Evolutionary conservation across 2,888 invertebrate species (phyloP).

Genomic region (Drosophila mayaguana): DNA sequence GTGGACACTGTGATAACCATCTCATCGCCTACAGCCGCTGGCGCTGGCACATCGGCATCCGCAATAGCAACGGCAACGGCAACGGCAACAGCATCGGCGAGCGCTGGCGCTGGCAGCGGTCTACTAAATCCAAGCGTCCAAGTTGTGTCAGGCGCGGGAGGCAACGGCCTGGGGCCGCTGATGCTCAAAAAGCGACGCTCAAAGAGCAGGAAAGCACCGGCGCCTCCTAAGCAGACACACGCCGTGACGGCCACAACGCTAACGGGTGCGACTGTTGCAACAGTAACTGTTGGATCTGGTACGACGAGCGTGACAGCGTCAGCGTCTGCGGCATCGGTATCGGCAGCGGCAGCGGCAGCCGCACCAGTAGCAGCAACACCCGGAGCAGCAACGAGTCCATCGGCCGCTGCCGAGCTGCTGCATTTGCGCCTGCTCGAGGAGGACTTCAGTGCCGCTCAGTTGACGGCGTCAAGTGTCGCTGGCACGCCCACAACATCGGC

Average conservation of each 20-base stretch:
- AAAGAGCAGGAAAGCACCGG: constrained; percentile 87
- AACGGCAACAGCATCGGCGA: constrained; percentile 51
- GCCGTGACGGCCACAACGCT: constrained; percentile 64
- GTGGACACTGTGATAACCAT: constrained; percentile 84
- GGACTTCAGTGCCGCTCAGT: constrained; percentile 68
- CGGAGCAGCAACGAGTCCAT: constrained; percentile 33
- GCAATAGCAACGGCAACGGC: constrained; percentile 39
- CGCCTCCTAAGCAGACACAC: constrained; percentile 85
- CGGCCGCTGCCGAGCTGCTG: constrained; percentile 46
- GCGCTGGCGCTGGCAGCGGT: constrained; percentile 81
- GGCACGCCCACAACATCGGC: constrained; percentile 43
- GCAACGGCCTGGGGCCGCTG: constrained; percentile 85
- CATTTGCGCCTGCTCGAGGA: constrained; percentile 71
- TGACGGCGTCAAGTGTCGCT: constrained; percentile 26
- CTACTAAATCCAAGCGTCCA: constrained; percentile 83
- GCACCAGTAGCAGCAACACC: constrained; percentile 39
- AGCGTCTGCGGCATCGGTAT: constrained; percentile 42
- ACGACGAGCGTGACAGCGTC: constrained; percentile 63
- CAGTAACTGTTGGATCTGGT: constrained; percentile 66
- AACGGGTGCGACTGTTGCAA: constrained; percentile 41
- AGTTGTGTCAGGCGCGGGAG: constrained; percentile 82
- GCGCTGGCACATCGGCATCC: constrained; percentile 45
- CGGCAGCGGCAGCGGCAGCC: constrained; percentile 39
- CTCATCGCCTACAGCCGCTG: constrained; percentile 70
- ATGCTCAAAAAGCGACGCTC: constrained; percentile 87